Percentiles rank a stretch among this genome's conserved stretches.
Evolutionary conservation across 37 sponge, comb jelly and placozoan species (phyloP).

Genomic region (Theonella swinhoei): DNA sequence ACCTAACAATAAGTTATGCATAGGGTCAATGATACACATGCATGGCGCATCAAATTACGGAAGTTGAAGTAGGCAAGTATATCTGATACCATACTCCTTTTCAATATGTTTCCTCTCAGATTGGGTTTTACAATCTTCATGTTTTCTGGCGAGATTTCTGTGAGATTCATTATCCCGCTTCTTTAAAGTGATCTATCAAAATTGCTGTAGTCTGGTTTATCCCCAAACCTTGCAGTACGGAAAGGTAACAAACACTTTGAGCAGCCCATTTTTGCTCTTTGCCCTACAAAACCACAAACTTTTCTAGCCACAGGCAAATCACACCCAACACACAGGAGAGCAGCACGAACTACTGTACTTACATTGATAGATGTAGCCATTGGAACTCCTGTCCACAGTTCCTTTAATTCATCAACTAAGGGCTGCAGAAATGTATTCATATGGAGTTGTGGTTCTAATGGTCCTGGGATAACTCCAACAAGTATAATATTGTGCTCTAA

Average conservation of each 20-base stretch:
- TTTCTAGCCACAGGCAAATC: constrained; percentile 55
- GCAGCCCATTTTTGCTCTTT: constrained; percentile 28
- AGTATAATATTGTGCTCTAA: constrained; percentile 26
- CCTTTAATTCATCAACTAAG: constrained; percentile 34
- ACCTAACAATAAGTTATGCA: constrained; percentile 58
- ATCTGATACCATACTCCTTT: constrained; percentile 23
- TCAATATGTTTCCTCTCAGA: constrained; percentile 4
- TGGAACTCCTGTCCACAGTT: constrained; percentile 24
- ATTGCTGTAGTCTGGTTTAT: constrained; percentile 30
- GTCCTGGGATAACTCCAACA: constrained; percentile 34
- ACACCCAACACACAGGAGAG: constrained; percentile 30
- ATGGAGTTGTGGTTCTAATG: constrained; percentile 1
- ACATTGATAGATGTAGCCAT: background rate
- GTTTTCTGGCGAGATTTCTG: background rate
- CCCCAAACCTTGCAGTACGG: constrained; percentile 37
- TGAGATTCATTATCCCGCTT: constrained; percentile 16
- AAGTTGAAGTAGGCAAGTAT: constrained; percentile 34
- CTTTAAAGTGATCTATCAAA: constrained; percentile 27
- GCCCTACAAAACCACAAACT: constrained; percentile 61
- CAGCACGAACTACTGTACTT: background rate
- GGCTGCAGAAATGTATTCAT: constrained; percentile 28
- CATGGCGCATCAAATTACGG: constrained; percentile 51
- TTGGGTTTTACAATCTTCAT: constrained; percentile 4
- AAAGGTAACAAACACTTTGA: constrained; percentile 32
- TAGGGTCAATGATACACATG: constrained; percentile 33